Evolutionary conservation across 2,888 invertebrate genomes (phyloP).

Genomic region (Blastobasis lacticolella): DNA sequence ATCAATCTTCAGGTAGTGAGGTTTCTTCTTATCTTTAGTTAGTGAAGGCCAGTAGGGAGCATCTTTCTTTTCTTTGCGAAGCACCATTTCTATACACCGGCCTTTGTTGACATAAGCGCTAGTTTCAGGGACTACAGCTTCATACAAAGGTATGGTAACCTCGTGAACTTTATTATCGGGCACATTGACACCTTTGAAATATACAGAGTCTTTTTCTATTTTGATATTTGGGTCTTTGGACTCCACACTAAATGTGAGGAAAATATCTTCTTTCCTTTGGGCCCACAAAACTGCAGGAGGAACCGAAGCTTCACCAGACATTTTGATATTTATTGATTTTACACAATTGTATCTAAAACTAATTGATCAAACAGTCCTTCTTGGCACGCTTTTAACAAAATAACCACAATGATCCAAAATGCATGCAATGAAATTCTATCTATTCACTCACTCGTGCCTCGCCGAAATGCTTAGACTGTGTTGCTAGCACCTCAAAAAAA

Average conservation of each 20-base stretch:
- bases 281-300: constrained; percentile 96
- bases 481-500: too few species aligned
- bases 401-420: constrained; percentile 18
- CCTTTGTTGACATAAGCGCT: constrained; percentile 81
- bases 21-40: constrained; percentile 90
- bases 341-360: background rate
- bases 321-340: constrained; percentile 13
- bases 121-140: constrained; percentile 87
- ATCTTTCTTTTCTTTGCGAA: constrained; percentile 80
- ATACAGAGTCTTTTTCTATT: constrained; percentile 81
- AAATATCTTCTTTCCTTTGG: constrained; percentile 87
- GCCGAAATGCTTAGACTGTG: too few species aligned
- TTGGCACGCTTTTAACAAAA: constrained; percentile 2
- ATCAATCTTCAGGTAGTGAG: constrained; percentile 97
- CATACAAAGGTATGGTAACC: constrained; percentile 88
- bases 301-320: constrained; percentile 66
- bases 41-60: constrained; percentile 92
- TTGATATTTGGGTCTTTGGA: constrained; percentile 89
- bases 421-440: too few species aligned
- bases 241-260: constrained; percentile 93
- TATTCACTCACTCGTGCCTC: too few species aligned
- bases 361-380: background rate
- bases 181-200: constrained; percentile 90
- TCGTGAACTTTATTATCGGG: constrained; percentile 90
- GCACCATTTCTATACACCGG: constrained; percentile 83